Base-by-base conservation (phyloP, 2,113 vertebrate species). In the Dasypus novemcinctus region DNA sequence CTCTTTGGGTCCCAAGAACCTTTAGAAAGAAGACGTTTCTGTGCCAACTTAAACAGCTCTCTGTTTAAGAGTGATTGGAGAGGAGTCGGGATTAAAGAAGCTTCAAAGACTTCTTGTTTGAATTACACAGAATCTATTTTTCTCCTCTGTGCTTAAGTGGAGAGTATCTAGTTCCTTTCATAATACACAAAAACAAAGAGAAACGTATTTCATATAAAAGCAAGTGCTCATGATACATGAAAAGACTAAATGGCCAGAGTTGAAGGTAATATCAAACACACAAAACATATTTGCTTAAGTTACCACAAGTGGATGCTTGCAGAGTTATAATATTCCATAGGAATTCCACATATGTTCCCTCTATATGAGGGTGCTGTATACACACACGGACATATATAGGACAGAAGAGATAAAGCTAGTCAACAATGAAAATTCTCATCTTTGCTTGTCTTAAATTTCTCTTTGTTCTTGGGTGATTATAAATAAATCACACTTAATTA, bases 401-500 rank as follows among this genome's bases (percentile, higher is more conserved):
- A 72, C 29, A 91, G 88, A 94, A 85, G 14, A 38, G 1, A 20
- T 18, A 46, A 15, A 46, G 52, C 33, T 80, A 7, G 2, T 57
- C 38, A 75, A 21, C 4, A 33, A 2, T 25, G 7, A 75, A 87
- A 91, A 38, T 71, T 29, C 66, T 87, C 21, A 57, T 23, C 23
- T 54, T 68, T 71, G 59, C n/a, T 82, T 68, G 33, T n/a, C 66
- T 17, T 63, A 86, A 81, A 1, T 71, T 94, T 85, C 21, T 29
- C 18, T 74, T 93, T 52, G 25, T 69, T 69, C 0, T 57, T 86
- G 13, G 89, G 23, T 49, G 5, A 76, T 36, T 92, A 80, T 83
- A 64, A 71, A 86, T 64, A 91, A 93, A 76, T n/a, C 52, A 83
- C 15, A 66, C 14, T 87, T 87, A 2, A 38, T 68, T 69, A 54